Conservation (phyloP, 2,113 vertebrate genomes). For the Isurus oxyrinchus region DNA sequence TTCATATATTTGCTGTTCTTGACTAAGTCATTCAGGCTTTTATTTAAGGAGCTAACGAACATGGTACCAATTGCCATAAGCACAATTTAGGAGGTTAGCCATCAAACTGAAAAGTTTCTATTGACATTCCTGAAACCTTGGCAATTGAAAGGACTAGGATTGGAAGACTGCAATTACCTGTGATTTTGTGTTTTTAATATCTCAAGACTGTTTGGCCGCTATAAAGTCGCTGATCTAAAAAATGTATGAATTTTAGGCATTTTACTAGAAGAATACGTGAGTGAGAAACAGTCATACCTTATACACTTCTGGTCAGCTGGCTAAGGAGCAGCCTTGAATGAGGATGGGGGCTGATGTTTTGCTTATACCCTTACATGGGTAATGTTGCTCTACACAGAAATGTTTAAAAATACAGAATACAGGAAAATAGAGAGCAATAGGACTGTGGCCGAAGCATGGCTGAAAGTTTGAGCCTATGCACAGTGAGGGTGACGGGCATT, state of each 20-base stretch:
- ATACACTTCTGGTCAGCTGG: not conserved
- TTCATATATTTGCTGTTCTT: not conserved
- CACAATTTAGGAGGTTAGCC: not conserved
- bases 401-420: not conserved
- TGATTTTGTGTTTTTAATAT: not conserved
- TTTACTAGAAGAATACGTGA: not conserved
- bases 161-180: not conserved
- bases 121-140: not conserved
- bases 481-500: no score
- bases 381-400: not conserved
- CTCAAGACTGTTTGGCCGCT: not conserved
- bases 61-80: not conserved
- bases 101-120: not conserved
- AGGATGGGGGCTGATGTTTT: not conserved
- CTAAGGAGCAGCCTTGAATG: not conserved
- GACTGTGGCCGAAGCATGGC: no score
- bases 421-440: not conserved
- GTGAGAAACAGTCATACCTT: not conserved
- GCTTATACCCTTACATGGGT: not conserved
- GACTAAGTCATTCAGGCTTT: not conserved
- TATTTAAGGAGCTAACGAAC: not conserved
- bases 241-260: not conserved
- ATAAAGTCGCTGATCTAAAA: not conserved
- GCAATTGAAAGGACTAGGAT: not conserved
- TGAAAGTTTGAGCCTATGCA: no score